These are phyloP conservation scores for Acanthococcus lagerstroemiae DNA, from an alignment of 2,888 invertebrate genomes.

Conservation along the genomic window DNA sequence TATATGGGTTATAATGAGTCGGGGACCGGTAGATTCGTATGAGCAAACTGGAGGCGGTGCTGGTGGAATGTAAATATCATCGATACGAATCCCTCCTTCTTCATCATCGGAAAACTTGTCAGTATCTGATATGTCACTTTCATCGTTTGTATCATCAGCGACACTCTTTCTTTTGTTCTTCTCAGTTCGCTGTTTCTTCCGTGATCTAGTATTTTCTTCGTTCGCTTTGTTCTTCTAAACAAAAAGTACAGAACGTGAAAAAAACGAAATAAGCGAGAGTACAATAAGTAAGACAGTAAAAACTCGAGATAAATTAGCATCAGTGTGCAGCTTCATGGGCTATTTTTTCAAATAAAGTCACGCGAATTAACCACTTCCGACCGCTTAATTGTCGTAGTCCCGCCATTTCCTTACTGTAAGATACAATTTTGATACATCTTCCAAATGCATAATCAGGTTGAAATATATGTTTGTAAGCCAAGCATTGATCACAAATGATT, in stretches of 20 bases:
- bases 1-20: constrained; percentile 83
- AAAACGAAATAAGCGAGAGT: no score
- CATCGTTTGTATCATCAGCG: constrained; percentile 12
- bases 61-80: constrained; percentile 73
- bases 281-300: no score
- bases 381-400: no score
- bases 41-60: constrained; percentile 52
- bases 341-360: not conserved
- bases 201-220: constrained; percentile 8
- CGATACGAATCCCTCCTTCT: constrained; percentile 57
- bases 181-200: constrained; percentile 8
- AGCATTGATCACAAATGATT: no score
- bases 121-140: constrained; percentile 31
- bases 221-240: constrained; percentile 12
- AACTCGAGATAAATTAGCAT: no score
- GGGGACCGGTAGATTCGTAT: constrained; percentile 60
- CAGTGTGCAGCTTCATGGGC: no score
- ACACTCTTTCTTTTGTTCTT: not conserved
- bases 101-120: constrained; percentile 28
- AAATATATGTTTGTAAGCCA: no score
- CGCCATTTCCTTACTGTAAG: no score
- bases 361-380: not conserved
- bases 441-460: no score
- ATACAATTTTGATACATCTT: no score
- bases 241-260: no score